These are phyloP conservation scores for Ariolimax columbianus DNA, from an alignment of 2,888 invertebrate species.

Conservation along the genomic window DNA sequence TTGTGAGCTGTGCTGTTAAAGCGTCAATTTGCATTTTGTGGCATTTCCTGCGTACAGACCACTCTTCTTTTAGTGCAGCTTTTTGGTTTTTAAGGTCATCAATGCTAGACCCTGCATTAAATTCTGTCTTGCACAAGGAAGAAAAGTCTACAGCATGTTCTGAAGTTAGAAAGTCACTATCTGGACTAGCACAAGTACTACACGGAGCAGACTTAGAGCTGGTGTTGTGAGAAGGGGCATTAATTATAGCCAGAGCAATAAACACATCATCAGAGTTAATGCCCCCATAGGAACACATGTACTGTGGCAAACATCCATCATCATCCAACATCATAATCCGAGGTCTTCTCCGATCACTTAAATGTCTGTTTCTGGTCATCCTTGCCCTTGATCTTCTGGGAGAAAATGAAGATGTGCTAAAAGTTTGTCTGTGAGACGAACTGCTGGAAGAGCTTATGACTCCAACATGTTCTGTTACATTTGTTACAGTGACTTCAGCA, in stretches of 20 bases:
- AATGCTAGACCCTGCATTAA: constrained; percentile 37
- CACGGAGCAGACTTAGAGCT: background rate
- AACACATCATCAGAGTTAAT: constrained; percentile 48
- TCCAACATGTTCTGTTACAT: background rate
- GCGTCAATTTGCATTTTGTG: constrained; percentile 54
- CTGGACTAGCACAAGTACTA: background rate
- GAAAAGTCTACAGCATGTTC: background rate
- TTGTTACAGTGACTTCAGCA: no score
- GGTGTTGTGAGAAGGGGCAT: background rate
- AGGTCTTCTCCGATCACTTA: constrained; percentile 26
- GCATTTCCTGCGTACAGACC: constrained; percentile 47
- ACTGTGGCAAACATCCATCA: background rate
- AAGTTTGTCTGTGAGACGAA: background rate
- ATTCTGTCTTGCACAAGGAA: background rate
- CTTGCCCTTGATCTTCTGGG: constrained; percentile 47
- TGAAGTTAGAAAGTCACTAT: background rate
- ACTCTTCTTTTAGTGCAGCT: constrained; percentile 57
- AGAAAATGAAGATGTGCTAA: constrained; percentile 26
- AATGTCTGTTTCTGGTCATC: constrained; percentile 23
- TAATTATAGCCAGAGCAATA: constrained; percentile 30
- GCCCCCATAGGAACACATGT: background rate
- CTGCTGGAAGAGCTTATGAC: background rate
- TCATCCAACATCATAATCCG: background rate
- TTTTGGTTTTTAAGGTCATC: constrained; percentile 51
- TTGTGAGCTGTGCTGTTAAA: constrained; percentile 59